Percentiles rank a stretch among this genome's conserved stretches.
phyloP scores from a whole-genome alignment of 2,888 invertebrate species.

The Tyria jacobaeae region DNA sequence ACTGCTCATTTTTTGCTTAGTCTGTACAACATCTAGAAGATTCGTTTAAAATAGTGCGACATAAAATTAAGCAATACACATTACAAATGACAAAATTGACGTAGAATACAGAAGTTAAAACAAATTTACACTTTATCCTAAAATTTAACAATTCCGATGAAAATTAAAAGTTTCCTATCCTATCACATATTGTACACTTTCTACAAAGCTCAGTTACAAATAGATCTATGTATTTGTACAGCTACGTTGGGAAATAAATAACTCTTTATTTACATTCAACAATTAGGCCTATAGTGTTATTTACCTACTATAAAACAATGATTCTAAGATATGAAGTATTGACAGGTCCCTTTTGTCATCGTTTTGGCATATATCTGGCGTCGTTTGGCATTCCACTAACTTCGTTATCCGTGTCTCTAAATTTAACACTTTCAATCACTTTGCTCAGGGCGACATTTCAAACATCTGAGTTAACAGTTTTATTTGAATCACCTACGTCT shows the following conservation, averaged over 20 bases:
- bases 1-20: conserved; percentile 13
- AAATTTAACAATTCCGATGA: conserved; percentile 62
- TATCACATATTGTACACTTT: conserved; percentile 53
- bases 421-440: conserved; percentile 40
- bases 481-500: conserved; percentile 38
- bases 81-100: conserved; percentile 53
- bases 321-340: conserved; percentile 82
- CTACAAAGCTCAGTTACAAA: conserved; percentile 65
- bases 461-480: conserved; percentile 38
- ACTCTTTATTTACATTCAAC: conserved; percentile 58
- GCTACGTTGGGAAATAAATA: conserved; percentile 68
- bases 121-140: conserved; percentile 49
- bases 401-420: conserved; percentile 34
- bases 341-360: conserved; percentile 77
- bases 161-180: conserved; percentile 58
- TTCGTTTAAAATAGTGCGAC: conserved; percentile 50
- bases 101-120: conserved; percentile 56
- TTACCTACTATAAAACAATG: conserved; percentile 45
- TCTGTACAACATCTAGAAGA: conserved; percentile 25
- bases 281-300: conserved; percentile 47
- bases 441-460: conserved; percentile 28
- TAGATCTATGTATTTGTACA: conserved; percentile 61
- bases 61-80: conserved; percentile 51
- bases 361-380: conserved; percentile 75
- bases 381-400: conserved; percentile 66